Base-by-base conservation (phyloP, 2,797 vertebrate genomes). In the Cygnus olor region DNA sequence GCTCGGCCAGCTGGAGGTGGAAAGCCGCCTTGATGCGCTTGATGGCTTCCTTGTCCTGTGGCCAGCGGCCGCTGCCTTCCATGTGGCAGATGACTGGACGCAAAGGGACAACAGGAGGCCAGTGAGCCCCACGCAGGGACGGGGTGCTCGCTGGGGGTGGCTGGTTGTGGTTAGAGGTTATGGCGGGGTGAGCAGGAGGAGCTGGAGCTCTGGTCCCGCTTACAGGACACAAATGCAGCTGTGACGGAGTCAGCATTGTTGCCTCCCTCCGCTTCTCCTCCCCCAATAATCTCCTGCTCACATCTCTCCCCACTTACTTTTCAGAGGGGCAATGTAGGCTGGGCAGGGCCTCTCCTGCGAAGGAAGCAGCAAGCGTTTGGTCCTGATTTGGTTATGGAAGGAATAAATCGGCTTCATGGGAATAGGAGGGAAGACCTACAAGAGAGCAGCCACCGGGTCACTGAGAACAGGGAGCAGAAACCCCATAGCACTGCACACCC, bases 41-140 rank as follows among this genome's bases (percentile, higher is more conserved):
- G 91, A 99, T 98, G 45, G 99, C 99, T 47, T 98, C 97, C 45
- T 97, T 98, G 89, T 99, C 98, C 42, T 98, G 98, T 0, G 99
- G 99, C 99, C 99, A 99, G 93, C 99, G 99, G 80, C 99, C 99
- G 58, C 99, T 99, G 40, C 99, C 99, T 96, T 99, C 99, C 98
- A 99, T 98, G 96, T 99, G 99, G 96, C 99, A 99, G 66, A 99
- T 96, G 68, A 99, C 99, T 99, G 95, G 20, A 64, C 63, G 5
- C n/a, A 88, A 83, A 95, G 3, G 2, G n/a, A 84, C 3, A 78
- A 60, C 17, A 94, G 36, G 22, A 77, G 10, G 8, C 14, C 27
- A 61, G n/a, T 77, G 21, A 90, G 65, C 4, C 21, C 40, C 36
- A 63, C 0, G 1, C 10, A 80, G 60, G 47, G 87, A 73, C 3